phyloP scores from a whole-genome alignment of 2,888 invertebrate species.

The Lasioglossum pauxillum region DNA sequence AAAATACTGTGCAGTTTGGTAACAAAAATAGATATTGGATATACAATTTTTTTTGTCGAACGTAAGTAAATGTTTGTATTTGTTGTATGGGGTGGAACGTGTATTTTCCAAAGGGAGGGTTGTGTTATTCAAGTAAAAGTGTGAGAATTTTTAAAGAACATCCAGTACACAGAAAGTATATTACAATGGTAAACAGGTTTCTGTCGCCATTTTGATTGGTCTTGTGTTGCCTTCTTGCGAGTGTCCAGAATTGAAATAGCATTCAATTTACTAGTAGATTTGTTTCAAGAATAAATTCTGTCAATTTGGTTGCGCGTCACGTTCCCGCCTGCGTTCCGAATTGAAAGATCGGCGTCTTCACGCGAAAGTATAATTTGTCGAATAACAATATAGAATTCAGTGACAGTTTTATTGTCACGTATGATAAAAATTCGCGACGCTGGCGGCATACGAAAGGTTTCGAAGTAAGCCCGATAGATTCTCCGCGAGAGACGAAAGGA shows the following conservation, averaged over 20 bases:
- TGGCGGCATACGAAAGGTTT: not conserved
- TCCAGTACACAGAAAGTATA: not conserved
- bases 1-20: not conserved
- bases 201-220: too few species aligned
- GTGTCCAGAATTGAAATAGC: too few species aligned
- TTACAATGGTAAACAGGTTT: not conserved
- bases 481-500: slow-evolving; percentile 16
- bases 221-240: too few species aligned
- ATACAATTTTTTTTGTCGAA: not conserved
- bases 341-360: not conserved
- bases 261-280: too few species aligned
- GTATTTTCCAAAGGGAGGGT: not conserved
- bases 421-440: not conserved
- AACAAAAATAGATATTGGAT: not conserved
- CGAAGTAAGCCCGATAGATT: slow-evolving; percentile 26
- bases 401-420: not conserved
- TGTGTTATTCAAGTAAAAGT: not conserved
- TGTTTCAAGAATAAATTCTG: too few species aligned
- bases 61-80: not conserved
- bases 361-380: not conserved
- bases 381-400: not conserved
- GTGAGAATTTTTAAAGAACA: not conserved
- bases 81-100: not conserved
- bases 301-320: too few species aligned
- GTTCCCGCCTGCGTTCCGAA: not conserved